A percentile compares a stretch with the other conserved stretches of the same genome.
These are phyloP conservation scores for Scarus forsteni DNA, from an alignment of 2,797 vertebrate genomes.

Conservation along the genomic window DNA sequence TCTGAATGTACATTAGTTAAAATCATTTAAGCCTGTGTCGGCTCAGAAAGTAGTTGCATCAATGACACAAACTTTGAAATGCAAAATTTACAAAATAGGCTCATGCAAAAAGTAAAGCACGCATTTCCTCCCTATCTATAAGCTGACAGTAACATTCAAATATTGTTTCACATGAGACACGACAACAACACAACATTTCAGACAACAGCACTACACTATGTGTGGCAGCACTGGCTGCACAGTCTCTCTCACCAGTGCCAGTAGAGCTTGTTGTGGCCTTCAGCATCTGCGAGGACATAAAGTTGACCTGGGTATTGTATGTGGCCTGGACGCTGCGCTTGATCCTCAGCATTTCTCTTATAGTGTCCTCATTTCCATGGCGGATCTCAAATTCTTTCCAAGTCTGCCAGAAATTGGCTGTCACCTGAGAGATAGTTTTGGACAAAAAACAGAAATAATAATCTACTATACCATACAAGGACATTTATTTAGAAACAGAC, in stretches of 20 bases:
- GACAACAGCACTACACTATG: too few species aligned
- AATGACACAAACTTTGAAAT: too few species aligned
- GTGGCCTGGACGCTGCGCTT: constrained; percentile 96
- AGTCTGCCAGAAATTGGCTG: constrained; percentile 91
- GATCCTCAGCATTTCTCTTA: constrained; percentile 94
- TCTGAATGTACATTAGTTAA: too few species aligned
- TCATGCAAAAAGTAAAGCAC: too few species aligned
- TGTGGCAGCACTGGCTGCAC: background rate
- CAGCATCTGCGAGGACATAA: constrained; percentile 96
- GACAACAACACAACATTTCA: too few species aligned
- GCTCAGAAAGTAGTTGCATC: too few species aligned
- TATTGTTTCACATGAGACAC: too few species aligned
- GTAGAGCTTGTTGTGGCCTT: constrained; percentile 90
- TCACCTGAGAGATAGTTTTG: constrained; percentile 83
- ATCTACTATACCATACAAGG: background rate
- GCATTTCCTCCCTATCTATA: too few species aligned
- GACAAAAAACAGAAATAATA: background rate
- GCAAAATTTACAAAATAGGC: too few species aligned
- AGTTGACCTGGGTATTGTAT: constrained; percentile 98
- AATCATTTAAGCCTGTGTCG: too few species aligned
- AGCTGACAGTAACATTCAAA: too few species aligned
- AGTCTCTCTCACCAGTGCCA: constrained; percentile 83
- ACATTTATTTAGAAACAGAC: background rate
- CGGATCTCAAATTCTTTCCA: constrained; percentile 98
- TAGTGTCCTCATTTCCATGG: constrained; percentile 97